phyloP scores from a whole-genome alignment of 2,888 invertebrate species.

The Protonemura montana region DNA sequence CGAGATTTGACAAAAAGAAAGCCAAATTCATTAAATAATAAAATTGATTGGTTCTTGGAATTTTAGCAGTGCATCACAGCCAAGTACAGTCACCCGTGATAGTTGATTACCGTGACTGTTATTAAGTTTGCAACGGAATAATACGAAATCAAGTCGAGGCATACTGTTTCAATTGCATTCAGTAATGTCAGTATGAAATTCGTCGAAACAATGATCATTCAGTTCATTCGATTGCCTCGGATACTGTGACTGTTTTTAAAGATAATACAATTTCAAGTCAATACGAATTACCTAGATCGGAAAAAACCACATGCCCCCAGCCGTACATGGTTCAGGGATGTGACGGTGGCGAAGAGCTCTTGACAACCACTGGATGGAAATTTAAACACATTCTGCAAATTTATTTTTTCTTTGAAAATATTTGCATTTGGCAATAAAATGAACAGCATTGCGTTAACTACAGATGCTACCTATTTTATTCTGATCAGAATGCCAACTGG shows the following conservation, averaged over 20 bases:
- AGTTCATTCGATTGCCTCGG: background rate
- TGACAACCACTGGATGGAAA: background rate
- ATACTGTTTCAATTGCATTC: background rate
- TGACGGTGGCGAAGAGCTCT: background rate
- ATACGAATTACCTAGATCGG: background rate
- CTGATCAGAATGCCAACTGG: background rate
- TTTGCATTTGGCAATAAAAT: slow-evolving; percentile 14
- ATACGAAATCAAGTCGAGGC: background rate
- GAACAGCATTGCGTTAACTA: background rate
- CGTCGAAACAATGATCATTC: background rate
- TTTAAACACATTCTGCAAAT: slow-evolving; percentile 9
- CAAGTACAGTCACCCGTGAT: background rate
- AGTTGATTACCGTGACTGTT: background rate
- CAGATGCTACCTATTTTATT: background rate
- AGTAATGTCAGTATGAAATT: background rate
- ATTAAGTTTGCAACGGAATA: background rate
- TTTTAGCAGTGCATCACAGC: background rate
- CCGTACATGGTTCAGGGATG: background rate
- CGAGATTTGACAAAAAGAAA: too few species aligned
- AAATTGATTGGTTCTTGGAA: too few species aligned
- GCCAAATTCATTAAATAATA: too few species aligned
- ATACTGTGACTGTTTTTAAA: background rate
- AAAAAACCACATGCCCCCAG: background rate
- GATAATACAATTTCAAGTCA: background rate
- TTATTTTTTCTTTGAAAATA: slow-evolving; percentile 7